phyloP scores from a whole-genome alignment of 1,140 invertebrate genomes.

The Brachionus rubens region DNA sequence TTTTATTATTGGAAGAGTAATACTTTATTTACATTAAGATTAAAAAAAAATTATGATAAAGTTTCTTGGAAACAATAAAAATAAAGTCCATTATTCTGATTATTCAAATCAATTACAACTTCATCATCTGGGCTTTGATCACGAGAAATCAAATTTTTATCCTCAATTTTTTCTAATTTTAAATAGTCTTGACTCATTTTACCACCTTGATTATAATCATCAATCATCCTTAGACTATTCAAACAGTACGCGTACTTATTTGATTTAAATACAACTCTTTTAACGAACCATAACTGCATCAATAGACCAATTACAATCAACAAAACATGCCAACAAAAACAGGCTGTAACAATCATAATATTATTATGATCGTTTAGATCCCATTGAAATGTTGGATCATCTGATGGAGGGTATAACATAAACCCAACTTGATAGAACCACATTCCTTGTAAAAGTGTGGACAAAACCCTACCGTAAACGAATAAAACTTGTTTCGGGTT shows the following conservation, averaged over 20 bases:
- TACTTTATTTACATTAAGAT: too few relatives aligned
- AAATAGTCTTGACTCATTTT: not conserved
- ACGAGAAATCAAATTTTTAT: not conserved
- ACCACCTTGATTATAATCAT: not conserved
- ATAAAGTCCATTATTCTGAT: not conserved
- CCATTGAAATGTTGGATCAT: slow-evolving; percentile 52
- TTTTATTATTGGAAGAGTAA: too few relatives aligned
- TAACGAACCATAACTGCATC: not conserved
- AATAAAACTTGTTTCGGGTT: slow-evolving; percentile 56
- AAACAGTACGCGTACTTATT: not conserved
- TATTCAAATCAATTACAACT: not conserved
- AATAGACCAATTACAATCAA: slow-evolving; percentile 43
- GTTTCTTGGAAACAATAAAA: too few relatives aligned
- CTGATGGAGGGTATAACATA: slow-evolving; percentile 60
- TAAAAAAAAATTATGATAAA: too few relatives aligned
- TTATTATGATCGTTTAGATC: slow-evolving; percentile 56
- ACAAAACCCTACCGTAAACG: slow-evolving; percentile 56
- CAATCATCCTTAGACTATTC: not conserved
- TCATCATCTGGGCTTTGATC: not conserved
- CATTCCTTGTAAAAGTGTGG: slow-evolving; percentile 61
- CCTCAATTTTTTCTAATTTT: not conserved
- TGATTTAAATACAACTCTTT: not conserved
- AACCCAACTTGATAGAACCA: slow-evolving; percentile 64
- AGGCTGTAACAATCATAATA: slow-evolving; percentile 61
- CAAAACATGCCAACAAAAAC: slow-evolving; percentile 52